Evolutionary conservation across 2,797 vertebrate genomes (phyloP).

Genomic region (Sebastes alutus): DNA sequence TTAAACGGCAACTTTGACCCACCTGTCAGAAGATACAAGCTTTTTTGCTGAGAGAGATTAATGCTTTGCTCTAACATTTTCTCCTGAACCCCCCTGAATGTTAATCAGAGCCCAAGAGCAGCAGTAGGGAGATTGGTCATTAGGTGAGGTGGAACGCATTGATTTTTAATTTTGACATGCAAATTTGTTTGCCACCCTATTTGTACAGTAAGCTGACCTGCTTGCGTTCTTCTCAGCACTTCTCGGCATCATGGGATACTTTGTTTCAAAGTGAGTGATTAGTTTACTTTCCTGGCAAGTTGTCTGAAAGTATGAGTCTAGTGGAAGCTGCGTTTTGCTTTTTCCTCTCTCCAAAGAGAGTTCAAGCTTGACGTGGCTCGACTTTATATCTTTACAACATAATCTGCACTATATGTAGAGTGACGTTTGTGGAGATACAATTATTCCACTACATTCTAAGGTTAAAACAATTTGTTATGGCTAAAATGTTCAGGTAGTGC

Average conservation of each 20-base stretch:
- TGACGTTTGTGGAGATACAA: not conserved
- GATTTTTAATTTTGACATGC: slow-evolving; percentile 87
- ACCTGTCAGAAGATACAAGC: slow-evolving; percentile 86
- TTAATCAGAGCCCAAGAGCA: slow-evolving; percentile 82
- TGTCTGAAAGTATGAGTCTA: slow-evolving; percentile 19
- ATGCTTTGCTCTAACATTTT: slow-evolving; percentile 85
- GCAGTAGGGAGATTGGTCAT: slow-evolving; percentile 84
- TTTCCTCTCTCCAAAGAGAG: not conserved
- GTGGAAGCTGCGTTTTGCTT: not conserved
- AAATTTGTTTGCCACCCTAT: slow-evolving; percentile 82
- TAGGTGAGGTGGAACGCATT: slow-evolving; percentile 84
- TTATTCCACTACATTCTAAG: not conserved
- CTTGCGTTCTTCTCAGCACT: slow-evolving; percentile 70
- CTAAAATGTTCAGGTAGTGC: not conserved
- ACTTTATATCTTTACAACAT: not conserved
- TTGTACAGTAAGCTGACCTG: slow-evolving; percentile 79
- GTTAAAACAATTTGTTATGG: not conserved
- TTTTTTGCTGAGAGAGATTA: slow-evolving; percentile 86
- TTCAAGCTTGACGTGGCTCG: not conserved
- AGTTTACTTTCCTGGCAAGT: slow-evolving; percentile 73
- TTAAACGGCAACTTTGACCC: slow-evolving; percentile 87
- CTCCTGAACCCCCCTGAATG: slow-evolving; percentile 81
- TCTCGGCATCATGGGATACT: slow-evolving; percentile 60
- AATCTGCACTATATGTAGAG: not conserved
- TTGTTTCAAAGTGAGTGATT: slow-evolving; percentile 74